Evolutionary conservation across 2,113 vertebrate species (phyloP).

Genomic region (Phalacrocorax brasilianus): DNA sequence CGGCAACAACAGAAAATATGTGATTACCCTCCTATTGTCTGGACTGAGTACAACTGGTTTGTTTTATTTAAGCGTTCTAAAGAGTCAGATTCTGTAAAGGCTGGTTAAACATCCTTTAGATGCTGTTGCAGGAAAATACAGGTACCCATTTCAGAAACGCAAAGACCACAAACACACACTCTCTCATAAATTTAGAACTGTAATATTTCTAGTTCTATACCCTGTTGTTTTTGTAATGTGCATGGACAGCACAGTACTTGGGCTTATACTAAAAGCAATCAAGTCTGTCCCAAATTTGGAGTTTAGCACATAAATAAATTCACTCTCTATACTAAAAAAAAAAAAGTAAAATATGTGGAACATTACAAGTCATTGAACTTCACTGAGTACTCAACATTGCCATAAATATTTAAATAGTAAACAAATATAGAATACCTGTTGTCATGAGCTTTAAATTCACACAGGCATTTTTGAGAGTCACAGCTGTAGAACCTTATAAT

Average conservation of each 20-base stretch:
- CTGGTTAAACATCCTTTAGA: background rate
- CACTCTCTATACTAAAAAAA: background rate
- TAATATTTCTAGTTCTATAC: background rate
- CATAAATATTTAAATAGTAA: background rate
- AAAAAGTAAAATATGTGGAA: background rate
- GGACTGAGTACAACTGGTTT: background rate
- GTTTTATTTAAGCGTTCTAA: background rate
- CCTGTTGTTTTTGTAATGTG: background rate
- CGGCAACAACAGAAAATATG: background rate
- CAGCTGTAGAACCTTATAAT: slow-evolving; percentile 82
- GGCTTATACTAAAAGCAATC: background rate
- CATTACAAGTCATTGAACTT: background rate
- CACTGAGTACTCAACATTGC: background rate
- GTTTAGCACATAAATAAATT: background rate
- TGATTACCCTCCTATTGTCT: background rate
- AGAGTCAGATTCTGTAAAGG: background rate
- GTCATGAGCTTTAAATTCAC: slow-evolving; percentile 94
- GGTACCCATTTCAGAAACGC: background rate
- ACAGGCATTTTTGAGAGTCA: slow-evolving; percentile 77
- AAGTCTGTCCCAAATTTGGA: background rate
- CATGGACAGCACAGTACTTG: background rate
- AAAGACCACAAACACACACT: background rate
- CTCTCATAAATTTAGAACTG: background rate
- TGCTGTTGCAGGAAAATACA: background rate
- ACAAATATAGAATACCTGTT: slow-evolving; percentile 81